Evolutionary conservation across 2,797 vertebrate species (phyloP).

Genomic region (Myripristis murdjan): DNA sequence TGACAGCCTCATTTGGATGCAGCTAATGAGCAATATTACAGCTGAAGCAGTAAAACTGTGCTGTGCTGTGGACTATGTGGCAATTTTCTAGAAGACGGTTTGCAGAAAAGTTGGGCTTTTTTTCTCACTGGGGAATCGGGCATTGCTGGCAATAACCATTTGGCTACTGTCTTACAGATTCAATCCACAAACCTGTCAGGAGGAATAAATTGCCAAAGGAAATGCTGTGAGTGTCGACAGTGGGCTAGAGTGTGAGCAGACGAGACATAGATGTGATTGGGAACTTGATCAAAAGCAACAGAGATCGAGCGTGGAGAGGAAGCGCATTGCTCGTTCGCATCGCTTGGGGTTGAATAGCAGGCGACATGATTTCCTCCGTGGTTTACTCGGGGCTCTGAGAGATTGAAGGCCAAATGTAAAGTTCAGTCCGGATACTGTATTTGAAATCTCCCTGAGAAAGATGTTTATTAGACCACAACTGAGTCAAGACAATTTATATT

Average conservation of each 20-base stretch:
- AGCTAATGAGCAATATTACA: constrained; percentile 30
- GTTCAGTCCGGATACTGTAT: constrained; percentile 16
- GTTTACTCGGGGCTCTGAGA: constrained; percentile 28
- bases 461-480: constrained; percentile 24
- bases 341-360: constrained; percentile 48
- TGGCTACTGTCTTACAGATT: constrained; percentile 49
- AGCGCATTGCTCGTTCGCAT: constrained; percentile 34
- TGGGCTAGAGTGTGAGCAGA: constrained; percentile 49
- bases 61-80: constrained; percentile 24
- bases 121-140: neutral
- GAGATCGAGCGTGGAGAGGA: constrained; percentile 44
- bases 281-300: constrained; percentile 70
- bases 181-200: constrained; percentile 62
- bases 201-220: constrained; percentile 50
- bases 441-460: constrained; percentile 30
- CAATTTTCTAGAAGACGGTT: constrained; percentile 45
- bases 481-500: constrained; percentile 58
- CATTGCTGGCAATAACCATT: constrained; percentile 40
- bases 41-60: constrained; percentile 42
- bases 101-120: constrained; percentile 46
- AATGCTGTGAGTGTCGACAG: constrained; percentile 46
- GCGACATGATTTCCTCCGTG: constrained; percentile 53
- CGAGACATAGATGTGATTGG: constrained; percentile 66
- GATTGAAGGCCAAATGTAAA: constrained; percentile 22
- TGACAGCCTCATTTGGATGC: constrained; percentile 53